These are phyloP conservation scores for Tupiocoris notatus DNA, from an alignment of 2,888 invertebrate species.

Conservation along the genomic window DNA sequence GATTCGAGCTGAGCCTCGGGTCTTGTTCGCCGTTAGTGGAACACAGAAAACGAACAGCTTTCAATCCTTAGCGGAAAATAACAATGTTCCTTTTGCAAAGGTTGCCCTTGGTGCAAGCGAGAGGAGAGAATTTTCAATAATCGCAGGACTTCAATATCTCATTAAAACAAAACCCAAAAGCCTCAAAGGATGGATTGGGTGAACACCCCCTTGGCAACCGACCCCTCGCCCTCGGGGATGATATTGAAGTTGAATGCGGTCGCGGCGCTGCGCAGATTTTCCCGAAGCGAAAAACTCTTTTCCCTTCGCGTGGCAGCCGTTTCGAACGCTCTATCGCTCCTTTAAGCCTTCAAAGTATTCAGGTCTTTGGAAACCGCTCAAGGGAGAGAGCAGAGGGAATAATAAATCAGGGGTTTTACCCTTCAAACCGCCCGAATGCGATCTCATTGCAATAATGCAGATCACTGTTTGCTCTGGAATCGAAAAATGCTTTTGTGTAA, in stretches of 20 bases:
- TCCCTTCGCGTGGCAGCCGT: neutral
- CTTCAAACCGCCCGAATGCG: neutral
- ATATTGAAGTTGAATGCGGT: no score
- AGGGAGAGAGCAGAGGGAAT: constrained; percentile 27
- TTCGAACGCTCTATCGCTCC: neutral
- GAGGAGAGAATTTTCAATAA: constrained; percentile 13
- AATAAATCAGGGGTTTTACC: constrained; percentile 20
- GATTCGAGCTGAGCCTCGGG: neutral
- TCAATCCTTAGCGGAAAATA: neutral
- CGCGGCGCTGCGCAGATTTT: neutral
- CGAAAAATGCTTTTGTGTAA: constrained; percentile 6
- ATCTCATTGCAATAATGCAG: constrained; percentile 22
- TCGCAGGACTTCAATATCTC: constrained; percentile 31
- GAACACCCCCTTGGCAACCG: no score
- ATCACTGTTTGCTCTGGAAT: constrained; percentile 13
- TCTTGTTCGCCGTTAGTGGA: neutral
- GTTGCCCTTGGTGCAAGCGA: neutral
- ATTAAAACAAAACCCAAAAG: constrained; percentile 25
- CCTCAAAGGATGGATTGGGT: neutral
- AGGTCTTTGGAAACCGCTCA: constrained; percentile 30
- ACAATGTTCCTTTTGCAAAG: neutral
- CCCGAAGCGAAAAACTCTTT: neutral
- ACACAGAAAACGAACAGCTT: neutral
- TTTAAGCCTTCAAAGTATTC: constrained; percentile 33
- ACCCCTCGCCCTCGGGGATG: neutral